phyloP scores from a whole-genome alignment of 2,888 invertebrate genomes.

The Theodoxus fluviatilis region DNA sequence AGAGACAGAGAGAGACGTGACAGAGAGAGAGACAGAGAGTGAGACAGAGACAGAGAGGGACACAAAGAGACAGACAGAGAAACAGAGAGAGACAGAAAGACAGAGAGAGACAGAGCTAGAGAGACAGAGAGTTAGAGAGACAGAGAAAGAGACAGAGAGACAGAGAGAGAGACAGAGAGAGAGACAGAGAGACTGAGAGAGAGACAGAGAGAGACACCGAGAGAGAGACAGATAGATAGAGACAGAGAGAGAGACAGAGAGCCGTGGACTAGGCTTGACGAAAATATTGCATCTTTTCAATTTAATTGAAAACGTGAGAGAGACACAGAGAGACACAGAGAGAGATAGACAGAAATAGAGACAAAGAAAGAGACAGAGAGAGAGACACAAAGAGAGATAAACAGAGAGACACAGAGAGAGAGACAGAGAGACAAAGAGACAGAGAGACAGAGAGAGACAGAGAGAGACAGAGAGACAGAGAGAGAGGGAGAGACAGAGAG shows the following conservation, averaged over 20 bases:
- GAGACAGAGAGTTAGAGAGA: neutral
- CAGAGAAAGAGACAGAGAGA: too few relatives aligned
- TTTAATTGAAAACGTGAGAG: too few relatives aligned
- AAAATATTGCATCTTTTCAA: too few relatives aligned
- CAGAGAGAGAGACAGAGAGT: conserved; percentile 2
- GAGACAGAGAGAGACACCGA: conserved; percentile 6
- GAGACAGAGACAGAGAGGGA: too few relatives aligned
- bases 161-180: too few relatives aligned
- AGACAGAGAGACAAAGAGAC: neutral
- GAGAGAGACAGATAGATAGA: neutral
- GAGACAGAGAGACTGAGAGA: too few relatives aligned
- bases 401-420: neutral
- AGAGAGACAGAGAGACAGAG: neutral
- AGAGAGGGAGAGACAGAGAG: neutral
- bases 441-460: neutral
- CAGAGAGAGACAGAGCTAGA: neutral
- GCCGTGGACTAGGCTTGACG: too few relatives aligned
- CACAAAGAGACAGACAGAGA: too few relatives aligned
- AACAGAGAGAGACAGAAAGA: conserved; percentile 11
- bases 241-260: too few relatives aligned
- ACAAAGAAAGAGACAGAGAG: neutral
- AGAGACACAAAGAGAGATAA: neutral
- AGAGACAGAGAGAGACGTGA: neutral
- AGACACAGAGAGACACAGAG: neutral
- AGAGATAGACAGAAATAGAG: conserved; percentile 11